A percentile compares a stretch with the other conserved stretches of the same genome.
phyloP scores from a whole-genome alignment of 2,113 vertebrate genomes.

The Eretmochelys imbricata region DNA sequence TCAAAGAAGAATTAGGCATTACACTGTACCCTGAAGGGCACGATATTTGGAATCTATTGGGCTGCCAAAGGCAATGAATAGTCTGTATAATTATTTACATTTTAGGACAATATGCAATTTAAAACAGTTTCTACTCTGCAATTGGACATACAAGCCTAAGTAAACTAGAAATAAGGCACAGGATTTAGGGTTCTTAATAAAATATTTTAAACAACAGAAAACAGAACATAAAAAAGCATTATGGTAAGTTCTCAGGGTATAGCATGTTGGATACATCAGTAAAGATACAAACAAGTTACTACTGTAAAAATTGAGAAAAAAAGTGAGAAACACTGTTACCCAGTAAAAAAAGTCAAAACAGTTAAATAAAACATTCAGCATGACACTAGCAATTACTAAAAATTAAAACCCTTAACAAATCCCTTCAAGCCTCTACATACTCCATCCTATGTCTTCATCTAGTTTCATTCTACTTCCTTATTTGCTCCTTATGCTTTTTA shows the following conservation, averaged over 20 bases:
- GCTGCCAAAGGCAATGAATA: neutral
- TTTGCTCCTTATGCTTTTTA: neutral
- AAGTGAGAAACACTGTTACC: accelerated
- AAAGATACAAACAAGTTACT: neutral
- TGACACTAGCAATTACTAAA: neutral
- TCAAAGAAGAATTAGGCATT: too few relatives aligned
- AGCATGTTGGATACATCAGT: neutral
- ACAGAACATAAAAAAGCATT: neutral
- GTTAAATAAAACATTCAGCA: neutral
- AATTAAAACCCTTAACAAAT: neutral
- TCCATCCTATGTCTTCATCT: neutral
- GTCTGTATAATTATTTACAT: neutral
- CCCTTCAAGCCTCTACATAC: neutral
- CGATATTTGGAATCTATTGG: neutral
- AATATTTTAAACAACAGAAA: neutral
- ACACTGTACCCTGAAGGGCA: neutral
- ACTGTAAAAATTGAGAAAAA: neutral
- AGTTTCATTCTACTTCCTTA: neutral
- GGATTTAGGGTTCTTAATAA: neutral
- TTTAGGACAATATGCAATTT: neutral
- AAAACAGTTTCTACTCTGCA: neutral
- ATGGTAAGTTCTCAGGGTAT: neutral
- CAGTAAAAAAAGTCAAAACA: neutral
- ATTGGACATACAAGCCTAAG: neutral
- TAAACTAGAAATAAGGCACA: neutral